A percentile compares a stretch with the other conserved stretches of the same genome.
These are phyloP conservation scores for Heliconius hortense DNA, from an alignment of 2,888 invertebrate species.

Conservation along the genomic window DNA sequence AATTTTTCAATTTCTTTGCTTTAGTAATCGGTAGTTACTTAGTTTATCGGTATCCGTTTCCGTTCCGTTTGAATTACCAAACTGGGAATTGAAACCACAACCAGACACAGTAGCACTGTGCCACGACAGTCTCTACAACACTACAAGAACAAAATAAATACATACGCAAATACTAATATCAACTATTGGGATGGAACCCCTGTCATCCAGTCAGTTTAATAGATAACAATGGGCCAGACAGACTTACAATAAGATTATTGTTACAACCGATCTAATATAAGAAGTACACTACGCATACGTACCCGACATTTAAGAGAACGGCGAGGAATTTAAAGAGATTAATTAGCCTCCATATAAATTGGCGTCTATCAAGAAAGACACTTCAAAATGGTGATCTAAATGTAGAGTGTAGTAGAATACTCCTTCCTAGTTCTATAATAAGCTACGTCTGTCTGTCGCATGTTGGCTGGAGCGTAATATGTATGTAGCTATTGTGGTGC, in stretches of 20 bases:
- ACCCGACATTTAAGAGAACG: constrained; percentile 27
- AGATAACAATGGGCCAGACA: background rate
- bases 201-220: background rate
- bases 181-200: background rate
- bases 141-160: background rate
- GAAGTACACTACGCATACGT: background rate
- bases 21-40: too few species aligned
- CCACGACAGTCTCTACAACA: background rate
- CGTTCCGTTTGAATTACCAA: too few species aligned
- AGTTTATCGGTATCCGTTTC: too few species aligned
- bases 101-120: too few species aligned
- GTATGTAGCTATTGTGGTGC: background rate
- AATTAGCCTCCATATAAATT: constrained; percentile 42
- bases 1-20: background rate
- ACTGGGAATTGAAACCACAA: too few species aligned
- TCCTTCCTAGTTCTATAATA: constrained; percentile 43
- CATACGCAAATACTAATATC: background rate
- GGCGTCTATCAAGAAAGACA: constrained; percentile 40
- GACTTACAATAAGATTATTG: background rate
- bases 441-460: constrained; percentile 24
- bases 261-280: constrained; percentile 23
- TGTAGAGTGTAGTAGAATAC: constrained; percentile 32
- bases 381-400: constrained; percentile 39
- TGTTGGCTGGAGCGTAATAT: constrained; percentile 2
- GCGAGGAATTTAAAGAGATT: constrained; percentile 42